A percentile compares a stretch with the other conserved stretches of the same genome.
phyloP scores from a whole-genome alignment of 2,797 vertebrate genomes.

The Heliangelus exortis region DNA sequence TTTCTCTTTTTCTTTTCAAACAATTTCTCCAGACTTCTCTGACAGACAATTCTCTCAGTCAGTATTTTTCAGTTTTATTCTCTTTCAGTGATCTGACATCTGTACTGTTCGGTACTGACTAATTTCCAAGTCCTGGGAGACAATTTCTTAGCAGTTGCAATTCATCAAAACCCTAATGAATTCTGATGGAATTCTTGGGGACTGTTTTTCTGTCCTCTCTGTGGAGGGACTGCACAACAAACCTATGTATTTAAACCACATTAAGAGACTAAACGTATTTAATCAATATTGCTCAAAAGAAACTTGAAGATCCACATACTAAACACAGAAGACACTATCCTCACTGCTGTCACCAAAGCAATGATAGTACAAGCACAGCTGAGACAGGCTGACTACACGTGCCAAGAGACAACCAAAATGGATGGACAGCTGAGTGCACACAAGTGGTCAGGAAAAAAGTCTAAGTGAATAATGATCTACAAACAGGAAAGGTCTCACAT shows the following conservation, averaged over 20 bases:
- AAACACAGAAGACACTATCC: background rate
- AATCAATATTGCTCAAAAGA: conserved; percentile 21
- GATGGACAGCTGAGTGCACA: background rate
- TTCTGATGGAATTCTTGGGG: conserved; percentile 55
- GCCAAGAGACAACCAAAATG: background rate
- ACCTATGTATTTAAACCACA: background rate
- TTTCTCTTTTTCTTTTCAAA: conserved; percentile 13
- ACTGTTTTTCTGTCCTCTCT: conserved; percentile 8
- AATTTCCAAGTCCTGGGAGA: conserved; percentile 55
- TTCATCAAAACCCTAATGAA: conserved; percentile 63
- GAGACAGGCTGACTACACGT: background rate
- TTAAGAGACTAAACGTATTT: conserved; percentile 28
- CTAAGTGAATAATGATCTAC: background rate
- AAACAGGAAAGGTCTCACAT: background rate
- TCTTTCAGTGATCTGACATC: conserved; percentile 30
- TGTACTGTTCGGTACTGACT: background rate
- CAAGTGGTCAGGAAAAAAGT: background rate
- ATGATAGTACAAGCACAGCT: background rate
- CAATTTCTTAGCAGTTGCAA: conserved; percentile 54
- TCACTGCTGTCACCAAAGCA: background rate
- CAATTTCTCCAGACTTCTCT: background rate
- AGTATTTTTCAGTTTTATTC: conserved; percentile 23
- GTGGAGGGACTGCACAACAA: background rate
- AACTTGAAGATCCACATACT: background rate
- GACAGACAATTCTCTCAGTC: background rate